A percentile compares a stretch with the other conserved stretches of the same genome.
These are phyloP conservation scores for Pyralis farinalis DNA, from an alignment of 2,888 invertebrate genomes.

Conservation along the genomic window DNA sequence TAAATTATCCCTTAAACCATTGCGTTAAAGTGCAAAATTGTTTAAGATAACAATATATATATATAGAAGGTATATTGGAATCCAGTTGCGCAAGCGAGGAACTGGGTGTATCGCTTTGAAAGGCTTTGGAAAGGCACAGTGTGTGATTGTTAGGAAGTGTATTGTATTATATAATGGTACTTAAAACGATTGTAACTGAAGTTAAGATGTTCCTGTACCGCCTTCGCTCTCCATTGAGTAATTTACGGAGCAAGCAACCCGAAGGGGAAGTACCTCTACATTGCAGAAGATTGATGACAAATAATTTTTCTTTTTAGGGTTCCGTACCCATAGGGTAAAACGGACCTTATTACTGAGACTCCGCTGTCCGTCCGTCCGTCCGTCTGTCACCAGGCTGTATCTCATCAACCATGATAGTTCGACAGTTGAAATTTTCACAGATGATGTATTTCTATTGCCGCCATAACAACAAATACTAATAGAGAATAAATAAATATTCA, in stretches of 20 bases:
- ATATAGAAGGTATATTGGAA: not conserved
- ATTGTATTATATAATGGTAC: constrained; percentile 1
- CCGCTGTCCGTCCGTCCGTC: too few relatives aligned
- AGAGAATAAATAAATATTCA: too few relatives aligned
- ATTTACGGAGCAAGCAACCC: not conserved
- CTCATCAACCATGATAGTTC: too few relatives aligned
- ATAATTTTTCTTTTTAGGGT: too few relatives aligned
- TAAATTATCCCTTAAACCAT: not conserved
- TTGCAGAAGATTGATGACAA: too few relatives aligned
- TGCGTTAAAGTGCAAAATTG: not conserved
- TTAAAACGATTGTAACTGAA: not conserved
- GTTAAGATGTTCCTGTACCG: not conserved
- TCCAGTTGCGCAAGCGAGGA: constrained; percentile 16
- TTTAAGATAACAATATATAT: not conserved
- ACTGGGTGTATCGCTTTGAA: constrained; percentile 27
- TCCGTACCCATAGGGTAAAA: too few relatives aligned
- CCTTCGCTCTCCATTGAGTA: not conserved
- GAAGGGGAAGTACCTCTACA: too few relatives aligned
- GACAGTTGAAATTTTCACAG: too few relatives aligned
- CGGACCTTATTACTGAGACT: too few relatives aligned
- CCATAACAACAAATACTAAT: too few relatives aligned
- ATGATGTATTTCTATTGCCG: too few relatives aligned
- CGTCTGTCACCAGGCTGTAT: too few relatives aligned
- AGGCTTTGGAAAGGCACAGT: constrained; percentile 30
- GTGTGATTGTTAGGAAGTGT: constrained; percentile 5